Evolutionary conservation across 1,140 invertebrate species (phyloP).

Genomic region (Belonocnema kinseyi): DNA sequence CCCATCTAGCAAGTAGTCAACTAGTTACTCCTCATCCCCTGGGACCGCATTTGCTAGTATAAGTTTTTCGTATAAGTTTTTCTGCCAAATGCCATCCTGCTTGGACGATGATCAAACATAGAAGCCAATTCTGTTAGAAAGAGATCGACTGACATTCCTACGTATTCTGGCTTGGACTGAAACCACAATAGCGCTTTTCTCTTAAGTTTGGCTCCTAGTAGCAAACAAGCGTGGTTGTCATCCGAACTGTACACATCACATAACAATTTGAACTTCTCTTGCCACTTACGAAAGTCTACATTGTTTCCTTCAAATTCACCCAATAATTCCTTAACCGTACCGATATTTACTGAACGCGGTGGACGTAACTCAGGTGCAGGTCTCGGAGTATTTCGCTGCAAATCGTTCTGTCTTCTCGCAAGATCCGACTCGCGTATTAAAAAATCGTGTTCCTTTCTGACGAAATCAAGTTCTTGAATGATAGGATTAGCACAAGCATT

Average conservation of each 20-base stretch:
- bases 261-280: background rate
- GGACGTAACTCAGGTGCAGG: too few species aligned
- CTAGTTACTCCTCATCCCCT: conserved; percentile 47
- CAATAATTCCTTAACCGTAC: background rate
- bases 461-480: too few species aligned
- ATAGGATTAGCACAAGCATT: too few species aligned
- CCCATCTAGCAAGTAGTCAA: conserved; percentile 53
- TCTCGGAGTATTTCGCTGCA: too few species aligned
- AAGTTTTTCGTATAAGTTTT: conserved; percentile 49
- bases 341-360: too few species aligned
- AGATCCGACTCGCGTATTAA: too few species aligned
- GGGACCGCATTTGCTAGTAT: conserved; percentile 42
- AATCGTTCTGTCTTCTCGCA: too few species aligned
- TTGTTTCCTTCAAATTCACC: background rate
- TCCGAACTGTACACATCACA: background rate
- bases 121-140: conserved; percentile 35
- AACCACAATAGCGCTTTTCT: conserved; percentile 41
- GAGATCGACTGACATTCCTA: conserved; percentile 18
- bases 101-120: conserved; percentile 38
- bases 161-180: conserved; percentile 40
- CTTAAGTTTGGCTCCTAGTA: conserved; percentile 34
- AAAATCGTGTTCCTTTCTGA: too few species aligned
- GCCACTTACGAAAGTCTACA: too few species aligned
- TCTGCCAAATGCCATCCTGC: conserved; percentile 32
- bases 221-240: conserved; percentile 24